Evolutionary conservation across 2,888 invertebrate genomes (phyloP).

Genomic region (Fragum whitleyi): DNA sequence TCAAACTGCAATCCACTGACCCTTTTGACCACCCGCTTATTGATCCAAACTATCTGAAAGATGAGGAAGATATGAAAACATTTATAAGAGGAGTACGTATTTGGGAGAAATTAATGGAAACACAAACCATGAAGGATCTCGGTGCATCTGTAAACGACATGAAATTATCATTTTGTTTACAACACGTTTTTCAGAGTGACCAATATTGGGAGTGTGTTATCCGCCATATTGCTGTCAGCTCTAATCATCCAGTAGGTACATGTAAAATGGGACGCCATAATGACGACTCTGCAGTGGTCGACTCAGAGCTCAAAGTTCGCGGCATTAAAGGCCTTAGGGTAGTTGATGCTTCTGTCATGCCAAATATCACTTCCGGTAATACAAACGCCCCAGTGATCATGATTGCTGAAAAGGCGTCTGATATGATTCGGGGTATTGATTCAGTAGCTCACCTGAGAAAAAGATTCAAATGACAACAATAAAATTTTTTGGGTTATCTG

Average conservation of each 20-base stretch:
- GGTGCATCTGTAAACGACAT: constrained; percentile 45
- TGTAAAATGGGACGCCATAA: constrained; percentile 88
- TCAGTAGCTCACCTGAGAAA: no score
- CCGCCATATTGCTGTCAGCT: constrained; percentile 38
- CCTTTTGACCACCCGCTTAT: constrained; percentile 92
- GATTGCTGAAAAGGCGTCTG: constrained; percentile 1
- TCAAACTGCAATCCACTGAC: constrained; percentile 91
- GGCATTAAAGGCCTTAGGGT: constrained; percentile 1
- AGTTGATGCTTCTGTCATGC: constrained; percentile 68
- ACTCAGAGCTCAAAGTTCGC: no score
- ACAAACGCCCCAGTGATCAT: background rate
- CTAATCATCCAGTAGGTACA: constrained; percentile 90
- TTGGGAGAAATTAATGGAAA: constrained; percentile 49
- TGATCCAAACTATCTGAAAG: constrained; percentile 94
- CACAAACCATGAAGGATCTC: constrained; percentile 52
- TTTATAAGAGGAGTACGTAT: constrained; percentile 47
- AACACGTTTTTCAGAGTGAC: constrained; percentile 49
- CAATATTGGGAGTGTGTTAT: constrained; percentile 63
- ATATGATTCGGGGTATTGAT: constrained; percentile 69
- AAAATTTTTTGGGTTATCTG: no score
- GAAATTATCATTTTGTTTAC: constrained; percentile 46
- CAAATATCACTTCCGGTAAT: no score
- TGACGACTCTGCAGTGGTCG: constrained; percentile 87
- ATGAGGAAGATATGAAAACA: constrained; percentile 87
- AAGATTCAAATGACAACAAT: no score